These are phyloP conservation scores for Echiichthys vipera DNA, from an alignment of 2,797 vertebrate genomes.

Conservation along the genomic window DNA sequence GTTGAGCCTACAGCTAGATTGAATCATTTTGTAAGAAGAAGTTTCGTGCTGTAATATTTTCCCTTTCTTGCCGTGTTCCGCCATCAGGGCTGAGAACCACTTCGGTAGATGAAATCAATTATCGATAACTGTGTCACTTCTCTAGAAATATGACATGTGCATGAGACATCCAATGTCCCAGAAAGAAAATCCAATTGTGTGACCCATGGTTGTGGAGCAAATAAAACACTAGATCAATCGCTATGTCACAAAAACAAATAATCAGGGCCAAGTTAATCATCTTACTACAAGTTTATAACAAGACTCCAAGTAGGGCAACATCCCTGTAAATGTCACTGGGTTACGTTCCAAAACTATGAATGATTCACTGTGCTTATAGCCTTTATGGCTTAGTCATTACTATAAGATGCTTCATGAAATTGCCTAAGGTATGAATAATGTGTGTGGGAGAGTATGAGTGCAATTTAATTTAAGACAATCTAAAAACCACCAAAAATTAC, in stretches of 20 bases:
- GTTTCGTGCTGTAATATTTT: constrained; percentile 52
- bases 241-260: constrained; percentile 19
- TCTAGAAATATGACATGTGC: constrained; percentile 42
- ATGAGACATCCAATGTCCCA: background rate
- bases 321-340: constrained; percentile 1
- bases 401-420: constrained; percentile 21
- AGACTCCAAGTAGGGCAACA: constrained; percentile 15
- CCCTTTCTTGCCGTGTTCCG: constrained; percentile 39
- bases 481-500: constrained; percentile 19
- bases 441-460: constrained; percentile 3
- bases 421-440: constrained; percentile 9
- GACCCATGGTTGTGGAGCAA: constrained; percentile 32
- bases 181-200: constrained; percentile 18
- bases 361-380: background rate
- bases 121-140: constrained; percentile 50
- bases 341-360: constrained; percentile 2
- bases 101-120: constrained; percentile 55
- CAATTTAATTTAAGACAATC: constrained; percentile 8
- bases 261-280: constrained; percentile 26
- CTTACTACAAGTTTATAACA: background rate
- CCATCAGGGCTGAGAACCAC: constrained; percentile 38
- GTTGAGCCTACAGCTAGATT: constrained; percentile 51
- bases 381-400: constrained; percentile 17
- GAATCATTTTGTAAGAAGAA: constrained; percentile 53
- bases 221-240: constrained; percentile 18